Evolutionary conservation across 2,797 vertebrate genomes (phyloP).

Genomic region (Hafferia zeledoni): DNA sequence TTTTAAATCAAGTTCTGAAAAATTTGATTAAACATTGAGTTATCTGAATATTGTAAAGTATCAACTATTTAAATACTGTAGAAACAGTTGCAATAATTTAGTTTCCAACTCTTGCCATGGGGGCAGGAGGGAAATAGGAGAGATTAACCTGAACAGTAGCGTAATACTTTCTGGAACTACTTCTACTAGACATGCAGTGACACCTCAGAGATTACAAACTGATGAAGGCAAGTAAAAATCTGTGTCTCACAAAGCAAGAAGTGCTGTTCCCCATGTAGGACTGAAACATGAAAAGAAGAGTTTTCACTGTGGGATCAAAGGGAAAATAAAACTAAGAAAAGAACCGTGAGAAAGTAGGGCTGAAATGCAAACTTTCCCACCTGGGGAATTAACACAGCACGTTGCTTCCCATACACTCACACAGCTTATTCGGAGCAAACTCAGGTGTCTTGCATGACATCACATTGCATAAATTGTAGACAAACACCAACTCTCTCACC

Average conservation of each 20-base stretch:
- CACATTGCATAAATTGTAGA: neutral
- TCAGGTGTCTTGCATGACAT: neutral
- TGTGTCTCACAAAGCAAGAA: neutral
- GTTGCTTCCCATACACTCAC: neutral
- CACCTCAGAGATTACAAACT: neutral
- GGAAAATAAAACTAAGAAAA: neutral
- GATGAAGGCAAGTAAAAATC: neutral
- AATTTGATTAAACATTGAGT: neutral
- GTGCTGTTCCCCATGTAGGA: neutral
- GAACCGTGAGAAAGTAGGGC: neutral
- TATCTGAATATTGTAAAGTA: neutral
- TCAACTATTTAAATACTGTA: neutral
- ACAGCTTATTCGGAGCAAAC: neutral
- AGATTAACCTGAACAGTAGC: neutral
- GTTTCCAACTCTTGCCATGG: neutral
- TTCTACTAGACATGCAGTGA: neutral
- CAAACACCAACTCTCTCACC: neutral
- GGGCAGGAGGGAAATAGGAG: neutral
- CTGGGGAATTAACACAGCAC: neutral
- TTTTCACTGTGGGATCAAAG: neutral
- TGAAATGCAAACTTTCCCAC: neutral
- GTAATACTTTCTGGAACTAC: neutral
- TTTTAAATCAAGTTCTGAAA: neutral
- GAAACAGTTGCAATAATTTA: neutral
- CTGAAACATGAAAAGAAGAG: neutral